Evolutionary conservation across 2,888 invertebrate genomes (phyloP), one percentile per base, ranked within the genome.

Genomic region (Stenotaenia linearis): DNA sequence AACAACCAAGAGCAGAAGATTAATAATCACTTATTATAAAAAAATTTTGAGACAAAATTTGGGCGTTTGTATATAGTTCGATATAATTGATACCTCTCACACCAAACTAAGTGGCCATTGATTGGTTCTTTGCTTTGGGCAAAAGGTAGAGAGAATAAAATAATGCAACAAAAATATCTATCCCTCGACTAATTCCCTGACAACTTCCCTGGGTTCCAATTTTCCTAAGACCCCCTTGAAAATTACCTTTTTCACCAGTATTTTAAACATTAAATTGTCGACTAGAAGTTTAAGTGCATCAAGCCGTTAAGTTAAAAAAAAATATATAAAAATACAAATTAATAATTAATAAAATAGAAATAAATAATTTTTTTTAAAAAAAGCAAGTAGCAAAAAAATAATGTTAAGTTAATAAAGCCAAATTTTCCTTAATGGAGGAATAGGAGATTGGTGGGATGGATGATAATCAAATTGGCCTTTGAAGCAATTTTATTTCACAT

Each of bases 1-100:
- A 35, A 76, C 76, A 76, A 76, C 76, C 76, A 76, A 76, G 76
- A 76, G 35, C 76, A 76, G 76, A 74, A 37, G 76, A 76, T 76
- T 37, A 37, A n/a, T 35, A 23, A 50, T 50, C 50, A 50, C 50
- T 50, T 50, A 50, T 50, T 50, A 50, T 50, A 50, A 50, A 50
- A 50, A 50, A 50, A 50, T n/a, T 4, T 50, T 50, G 50, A 50
- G 50, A 50, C 50, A 50, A 50, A 50, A 50, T 50, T 50, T 50
- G 50, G 50, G 50, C 50, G 18, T 50, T 50, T 50, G n/a, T 50
- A 50, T 50, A 45, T n/a, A 50, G 50, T 50, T 50, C 50, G 50
- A 50, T 50, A 50, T 50, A 50, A 50, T 50, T 50, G 50, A 50
- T 12, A 5, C 50, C 50, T 50, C 18, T 50, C 18, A 50, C 50